Evolutionary conservation across 2,113 vertebrate species (phyloP).

Genomic region (Odobenus rosmarus): DNA sequence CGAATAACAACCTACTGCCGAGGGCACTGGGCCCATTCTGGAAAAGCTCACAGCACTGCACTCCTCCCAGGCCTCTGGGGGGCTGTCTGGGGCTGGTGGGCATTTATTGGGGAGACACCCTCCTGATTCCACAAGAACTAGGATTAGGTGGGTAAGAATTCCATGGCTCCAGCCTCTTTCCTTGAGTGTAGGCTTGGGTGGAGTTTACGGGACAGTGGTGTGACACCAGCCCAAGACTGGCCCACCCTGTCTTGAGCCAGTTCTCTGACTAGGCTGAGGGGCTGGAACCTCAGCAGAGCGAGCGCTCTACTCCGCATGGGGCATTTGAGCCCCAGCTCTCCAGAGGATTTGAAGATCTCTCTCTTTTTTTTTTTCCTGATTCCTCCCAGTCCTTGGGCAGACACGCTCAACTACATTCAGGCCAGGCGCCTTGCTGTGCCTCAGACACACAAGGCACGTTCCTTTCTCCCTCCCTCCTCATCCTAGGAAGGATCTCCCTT

Average conservation of each 20-base stretch:
- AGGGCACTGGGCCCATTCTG: neutral
- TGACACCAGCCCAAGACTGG: neutral
- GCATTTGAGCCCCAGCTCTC: neutral
- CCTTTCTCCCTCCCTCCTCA: neutral
- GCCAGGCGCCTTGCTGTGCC: neutral
- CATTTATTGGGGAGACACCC: neutral
- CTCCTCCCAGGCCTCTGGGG: neutral
- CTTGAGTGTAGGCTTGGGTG: slow-evolving; percentile 29
- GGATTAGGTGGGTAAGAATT: slow-evolving; percentile 6
- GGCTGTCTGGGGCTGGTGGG: neutral
- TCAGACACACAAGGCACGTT: neutral
- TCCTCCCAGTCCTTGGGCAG: neutral
- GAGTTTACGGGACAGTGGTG: slow-evolving; percentile 9
- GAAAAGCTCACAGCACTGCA: neutral
- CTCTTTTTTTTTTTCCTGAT: neutral
- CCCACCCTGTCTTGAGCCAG: neutral
- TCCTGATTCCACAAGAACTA: neutral
- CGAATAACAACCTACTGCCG: neutral
- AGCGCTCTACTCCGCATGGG: neutral
- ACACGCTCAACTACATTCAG: neutral
- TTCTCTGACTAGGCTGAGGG: slow-evolving; percentile 36
- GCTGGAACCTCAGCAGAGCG: neutral
- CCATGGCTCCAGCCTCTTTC: slow-evolving; percentile 8
- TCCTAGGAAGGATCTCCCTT: neutral
- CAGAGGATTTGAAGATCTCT: neutral